Conservation (phyloP, 2,797 vertebrate genomes). For the Masticophis lateralis region DNA sequence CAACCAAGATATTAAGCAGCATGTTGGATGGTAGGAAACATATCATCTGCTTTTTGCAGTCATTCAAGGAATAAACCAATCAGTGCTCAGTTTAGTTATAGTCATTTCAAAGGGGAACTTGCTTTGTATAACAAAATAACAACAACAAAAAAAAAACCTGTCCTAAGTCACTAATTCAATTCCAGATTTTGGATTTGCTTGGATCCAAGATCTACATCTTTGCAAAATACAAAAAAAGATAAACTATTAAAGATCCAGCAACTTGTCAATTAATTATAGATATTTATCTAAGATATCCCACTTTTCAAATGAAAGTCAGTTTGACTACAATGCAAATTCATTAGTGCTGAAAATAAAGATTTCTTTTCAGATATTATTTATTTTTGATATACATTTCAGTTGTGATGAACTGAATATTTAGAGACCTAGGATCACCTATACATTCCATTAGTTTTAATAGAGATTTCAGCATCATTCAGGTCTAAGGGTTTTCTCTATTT, state of each 20-base stretch:
- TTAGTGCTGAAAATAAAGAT: not conserved
- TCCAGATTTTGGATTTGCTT: not conserved
- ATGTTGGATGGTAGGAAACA: not conserved
- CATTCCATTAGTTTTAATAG: constrained; percentile 52
- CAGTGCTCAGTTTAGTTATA: not conserved
- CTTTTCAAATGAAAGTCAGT: not conserved
- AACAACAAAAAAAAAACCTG: not conserved
- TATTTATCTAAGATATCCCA: not conserved
- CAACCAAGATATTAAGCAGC: not conserved
- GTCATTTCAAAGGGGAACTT: not conserved
- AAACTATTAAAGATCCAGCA: not conserved
- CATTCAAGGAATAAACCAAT: not conserved
- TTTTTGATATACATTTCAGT: not conserved
- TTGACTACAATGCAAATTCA: not conserved
- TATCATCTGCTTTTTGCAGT: not conserved
- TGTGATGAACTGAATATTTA: constrained; percentile 32
- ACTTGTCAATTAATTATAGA: not conserved
- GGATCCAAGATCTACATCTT: not conserved
- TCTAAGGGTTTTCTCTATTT: constrained; percentile 43
- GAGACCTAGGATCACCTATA: constrained; percentile 41
- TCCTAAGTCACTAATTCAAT: not conserved
- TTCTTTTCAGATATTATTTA: constrained; percentile 8
- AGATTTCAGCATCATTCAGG: constrained; percentile 37
- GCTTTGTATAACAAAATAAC: not conserved
- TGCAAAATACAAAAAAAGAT: not conserved